Base-by-base conservation (phyloP, 2,113 vertebrate genomes). In the Anoura caudifer region DNA sequence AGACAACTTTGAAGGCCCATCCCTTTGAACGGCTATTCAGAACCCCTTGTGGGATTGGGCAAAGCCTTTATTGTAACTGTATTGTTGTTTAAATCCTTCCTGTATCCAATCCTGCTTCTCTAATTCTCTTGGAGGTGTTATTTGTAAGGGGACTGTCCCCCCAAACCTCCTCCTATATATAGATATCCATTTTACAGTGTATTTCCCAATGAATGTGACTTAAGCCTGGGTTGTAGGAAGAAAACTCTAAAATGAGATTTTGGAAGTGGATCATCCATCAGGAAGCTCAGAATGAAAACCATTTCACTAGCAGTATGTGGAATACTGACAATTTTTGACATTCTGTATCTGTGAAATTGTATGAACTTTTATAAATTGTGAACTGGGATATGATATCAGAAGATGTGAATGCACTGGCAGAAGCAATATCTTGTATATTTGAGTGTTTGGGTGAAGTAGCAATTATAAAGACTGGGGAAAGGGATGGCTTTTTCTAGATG, bases 381-480 rank as follows among this genome's bases (percentile, higher is more conserved):
- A 80, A 33, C 7, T 84, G 36, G 31, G 26, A 90, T 87, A n/a
- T 54, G 16, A 77, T 83, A 73, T 38, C 76, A 91, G 41, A 87
- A 6, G 33, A 72, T 70, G 22, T 22, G 26, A 75, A 67, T 5
- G 75, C 7, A 19, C 28, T 87, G 41, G 6, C 14, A 79, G 15
- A 16, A 43, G 31, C 19, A 80, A 11, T n/a, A 61, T 73, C 31
- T 94, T 73, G 19, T 52, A 47, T 5, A 22, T 93, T 93, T 87
- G 65, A 96, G 12, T 38, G 52, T 86, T 95, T 90, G 69, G 77
- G 22, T 93, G 26, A 94, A 93, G 26, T 88, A 70, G 38, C 86
- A 87, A 93, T 63, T 59, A n/a, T 80, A 59, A 90, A n/a, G 33
- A 69, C 17, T 75, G 72, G 16, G 41, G 28, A 84, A 86, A 17